A percentile compares a stretch with the other conserved stretches of the same genome.
Conservation (phyloP, 2,113 vertebrate genomes). For the Agelaius phoeniceus region DNA sequence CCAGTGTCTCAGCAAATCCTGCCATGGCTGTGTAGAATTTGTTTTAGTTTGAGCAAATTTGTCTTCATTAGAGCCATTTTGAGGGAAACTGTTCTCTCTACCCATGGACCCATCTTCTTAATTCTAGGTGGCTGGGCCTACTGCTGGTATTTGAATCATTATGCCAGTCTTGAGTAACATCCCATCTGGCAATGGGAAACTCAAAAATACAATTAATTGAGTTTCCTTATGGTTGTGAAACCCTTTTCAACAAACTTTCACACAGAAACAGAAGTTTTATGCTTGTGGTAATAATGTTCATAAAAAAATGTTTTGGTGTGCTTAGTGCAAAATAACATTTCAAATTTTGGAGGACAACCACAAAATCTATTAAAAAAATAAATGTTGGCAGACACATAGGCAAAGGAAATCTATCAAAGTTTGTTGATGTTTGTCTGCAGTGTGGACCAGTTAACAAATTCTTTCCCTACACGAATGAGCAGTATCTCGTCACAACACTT, state of each 20-base stretch:
- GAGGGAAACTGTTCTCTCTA: neutral
- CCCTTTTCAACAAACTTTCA: neutral
- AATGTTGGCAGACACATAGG: neutral
- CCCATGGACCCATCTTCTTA: neutral
- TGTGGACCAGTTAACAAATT: neutral
- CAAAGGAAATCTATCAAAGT: neutral
- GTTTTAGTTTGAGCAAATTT: neutral
- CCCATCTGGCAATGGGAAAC: neutral
- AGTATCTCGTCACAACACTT: neutral
- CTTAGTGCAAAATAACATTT: neutral
- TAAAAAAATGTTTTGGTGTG: neutral
- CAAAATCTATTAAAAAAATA: neutral
- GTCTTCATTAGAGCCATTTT: neutral
- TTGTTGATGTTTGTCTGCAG: neutral
- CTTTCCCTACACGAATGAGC: fast-evolving
- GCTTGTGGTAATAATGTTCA: neutral
- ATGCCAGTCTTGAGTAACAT: neutral
- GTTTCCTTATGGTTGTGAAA: neutral
- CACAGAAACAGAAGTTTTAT: neutral
- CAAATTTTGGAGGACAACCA: neutral
- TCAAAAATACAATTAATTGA: neutral
- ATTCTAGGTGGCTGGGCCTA: neutral
- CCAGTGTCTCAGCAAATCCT: slow-evolving; percentile 10
- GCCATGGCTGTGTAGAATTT: neutral
- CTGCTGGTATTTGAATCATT: neutral